Evolutionary conservation across 1,140 invertebrate species (phyloP).

Genomic region (Akabosia matsudoensis): DNA sequence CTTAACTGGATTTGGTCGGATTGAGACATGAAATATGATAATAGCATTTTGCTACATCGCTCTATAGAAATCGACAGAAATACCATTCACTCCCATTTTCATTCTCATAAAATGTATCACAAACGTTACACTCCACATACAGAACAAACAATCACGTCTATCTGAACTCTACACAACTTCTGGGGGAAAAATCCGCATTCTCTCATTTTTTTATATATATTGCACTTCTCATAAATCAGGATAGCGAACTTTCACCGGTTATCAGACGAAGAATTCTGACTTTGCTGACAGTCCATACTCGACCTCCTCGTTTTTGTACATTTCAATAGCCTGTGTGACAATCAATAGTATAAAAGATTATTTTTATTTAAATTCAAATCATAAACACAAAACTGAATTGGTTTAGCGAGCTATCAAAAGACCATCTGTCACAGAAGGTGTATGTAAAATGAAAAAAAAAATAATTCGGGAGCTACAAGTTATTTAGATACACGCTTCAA

Average conservation of each 20-base stretch:
- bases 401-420: too few species aligned
- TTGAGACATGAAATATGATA: neutral
- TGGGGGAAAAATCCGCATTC: neutral
- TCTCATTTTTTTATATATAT: neutral
- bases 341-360: constrained; percentile 29
- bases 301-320: constrained; percentile 91
- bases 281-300: constrained; percentile 87
- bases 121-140: neutral
- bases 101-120: neutral
- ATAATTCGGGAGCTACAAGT: neutral
- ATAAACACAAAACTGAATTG: constrained; percentile 15
- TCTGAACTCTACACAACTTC: neutral
- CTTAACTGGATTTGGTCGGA: neutral
- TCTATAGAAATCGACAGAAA: too few species aligned
- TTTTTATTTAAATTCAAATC: constrained; percentile 27
- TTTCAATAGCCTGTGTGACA: constrained; percentile 76
- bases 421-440: neutral
- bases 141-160: neutral
- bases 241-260: constrained; percentile 3
- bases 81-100: neutral
- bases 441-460: constrained; percentile 9
- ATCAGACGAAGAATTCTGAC: constrained; percentile 81
- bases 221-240: neutral
- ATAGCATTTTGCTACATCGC: too few species aligned
- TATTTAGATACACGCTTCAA: neutral